Evolutionary conservation across 92 coral and sea anemone species (phyloP).

Genomic region (Paragorgia papillata): DNA sequence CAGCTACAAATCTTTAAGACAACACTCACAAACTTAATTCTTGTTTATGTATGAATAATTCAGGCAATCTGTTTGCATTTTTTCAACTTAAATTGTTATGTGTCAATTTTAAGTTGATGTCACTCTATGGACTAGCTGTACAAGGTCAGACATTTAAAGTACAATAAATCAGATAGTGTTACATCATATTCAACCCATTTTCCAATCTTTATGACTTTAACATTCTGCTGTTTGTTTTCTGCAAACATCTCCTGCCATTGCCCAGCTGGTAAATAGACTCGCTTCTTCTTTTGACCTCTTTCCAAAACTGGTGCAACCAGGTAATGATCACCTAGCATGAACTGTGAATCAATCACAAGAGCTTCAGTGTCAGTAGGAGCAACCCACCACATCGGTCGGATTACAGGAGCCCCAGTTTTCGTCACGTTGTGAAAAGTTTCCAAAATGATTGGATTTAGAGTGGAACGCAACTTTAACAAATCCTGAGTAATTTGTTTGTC

Average conservation of each 20-base stretch:
- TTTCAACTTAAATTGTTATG: too few relatives aligned
- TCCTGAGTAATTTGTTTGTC: conserved; percentile 57
- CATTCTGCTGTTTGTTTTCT: conserved; percentile 8
- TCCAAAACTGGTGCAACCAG: conserved; percentile 81
- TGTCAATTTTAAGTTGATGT: too few relatives aligned
- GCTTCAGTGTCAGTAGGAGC: conserved; percentile 70
- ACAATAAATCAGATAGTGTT: conserved; percentile 60
- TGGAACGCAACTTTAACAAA: conserved; percentile 52
- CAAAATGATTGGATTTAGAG: conserved; percentile 54
- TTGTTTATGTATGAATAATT: too few relatives aligned
- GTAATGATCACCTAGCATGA: conserved; percentile 63
- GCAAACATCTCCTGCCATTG: conserved; percentile 72
- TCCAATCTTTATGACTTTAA: conserved; percentile 51
- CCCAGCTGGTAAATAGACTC: conserved; percentile 72
- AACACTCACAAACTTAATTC: too few relatives aligned
- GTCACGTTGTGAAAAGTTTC: conserved; percentile 64
- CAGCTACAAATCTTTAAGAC: too few relatives aligned
- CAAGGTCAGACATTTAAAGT: conserved; percentile 41
- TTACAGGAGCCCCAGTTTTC: conserved; percentile 65
- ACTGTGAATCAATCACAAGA: conserved; percentile 64
- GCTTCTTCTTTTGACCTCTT: conserved; percentile 49
- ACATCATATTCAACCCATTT: conserved; percentile 57
- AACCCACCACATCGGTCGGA: conserved; percentile 86
- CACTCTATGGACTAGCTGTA: conserved; percentile 10
- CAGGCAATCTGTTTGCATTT: too few relatives aligned